These are phyloP conservation scores for Lethrus apterus DNA, from an alignment of 1,140 invertebrate genomes.

Conservation along the genomic window DNA sequence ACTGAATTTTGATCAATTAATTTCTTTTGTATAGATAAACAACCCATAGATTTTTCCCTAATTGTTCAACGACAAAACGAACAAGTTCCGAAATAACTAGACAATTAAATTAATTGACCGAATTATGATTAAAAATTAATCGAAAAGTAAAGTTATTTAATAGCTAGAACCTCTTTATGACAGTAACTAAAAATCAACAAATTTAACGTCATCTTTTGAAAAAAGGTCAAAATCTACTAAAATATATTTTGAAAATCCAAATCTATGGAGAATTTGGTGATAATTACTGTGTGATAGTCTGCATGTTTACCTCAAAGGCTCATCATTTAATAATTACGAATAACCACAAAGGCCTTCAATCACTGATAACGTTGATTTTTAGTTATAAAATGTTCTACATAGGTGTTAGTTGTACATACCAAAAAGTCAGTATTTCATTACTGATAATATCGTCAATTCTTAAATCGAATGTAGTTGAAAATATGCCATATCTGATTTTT, in stretches of 20 bases:
- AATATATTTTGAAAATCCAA: background rate
- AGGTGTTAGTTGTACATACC: conserved; percentile 8
- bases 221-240: background rate
- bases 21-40: conserved; percentile 18
- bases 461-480: conserved; percentile 4
- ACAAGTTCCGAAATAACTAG: conserved; percentile 23
- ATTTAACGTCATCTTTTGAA: background rate
- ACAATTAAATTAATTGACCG: conserved; percentile 38
- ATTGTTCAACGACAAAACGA: conserved; percentile 15
- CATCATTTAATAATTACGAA: too few relatives aligned
- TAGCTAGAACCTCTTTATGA: conserved; percentile 12
- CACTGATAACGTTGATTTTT: too few relatives aligned
- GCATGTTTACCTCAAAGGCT: too few relatives aligned
- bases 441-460: conserved; percentile 11
- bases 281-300: too few relatives aligned
- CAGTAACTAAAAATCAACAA: conserved; percentile 6
- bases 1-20: conserved; percentile 28
- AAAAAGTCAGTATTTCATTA: conserved; percentile 12
- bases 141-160: conserved; percentile 26
- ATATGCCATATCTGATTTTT: conserved; percentile 4
- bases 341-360: too few relatives aligned
- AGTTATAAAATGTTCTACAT: conserved; percentile 1
- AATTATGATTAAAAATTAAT: conserved; percentile 38
- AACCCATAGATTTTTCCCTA: conserved; percentile 8
- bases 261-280: conserved; percentile 4